Conservation (phyloP, 2,797 vertebrate genomes). For the Hydrocynus forskahlii region DNA sequence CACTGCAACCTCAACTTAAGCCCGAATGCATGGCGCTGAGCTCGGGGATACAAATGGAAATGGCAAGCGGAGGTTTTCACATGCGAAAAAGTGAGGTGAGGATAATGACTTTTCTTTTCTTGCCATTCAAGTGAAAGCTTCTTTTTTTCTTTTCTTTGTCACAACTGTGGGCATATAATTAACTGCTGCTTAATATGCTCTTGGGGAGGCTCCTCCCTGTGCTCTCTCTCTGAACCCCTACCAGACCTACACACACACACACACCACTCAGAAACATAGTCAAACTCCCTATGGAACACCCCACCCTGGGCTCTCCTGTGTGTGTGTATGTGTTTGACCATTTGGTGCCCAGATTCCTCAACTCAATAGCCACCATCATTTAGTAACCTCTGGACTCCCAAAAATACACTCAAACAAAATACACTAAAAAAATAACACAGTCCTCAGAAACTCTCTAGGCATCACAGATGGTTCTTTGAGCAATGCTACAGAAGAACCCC, state of each 20-base stretch:
- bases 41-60: conserved; percentile 78
- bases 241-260: conserved; percentile 59
- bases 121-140: conserved; percentile 77
- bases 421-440: not conserved
- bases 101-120: conserved; percentile 85
- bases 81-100: conserved; percentile 78
- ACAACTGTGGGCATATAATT: conserved; percentile 84
- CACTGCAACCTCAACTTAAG: conserved; percentile 58
- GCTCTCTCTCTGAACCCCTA: conserved; percentile 81
- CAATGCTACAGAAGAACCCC: too few relatives aligned
- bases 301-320: conserved; percentile 45
- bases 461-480: too few relatives aligned
- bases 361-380: conserved; percentile 22
- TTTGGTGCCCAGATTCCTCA: conserved; percentile 49
- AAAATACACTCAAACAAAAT: not conserved
- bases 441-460: too few relatives aligned
- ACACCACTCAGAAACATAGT: conserved; percentile 63
- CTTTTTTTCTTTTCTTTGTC: conserved; percentile 80
- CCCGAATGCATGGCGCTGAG: conserved; percentile 58
- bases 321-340: conserved; percentile 27
- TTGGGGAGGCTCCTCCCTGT: conserved; percentile 80
- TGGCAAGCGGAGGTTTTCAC: conserved; percentile 77
- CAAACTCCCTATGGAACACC: conserved; percentile 78
- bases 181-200: conserved; percentile 87
- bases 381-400: not conserved